Evolutionary conservation across 92 coral and sea anemone species (phyloP), one percentile per base, ranked within the genome.

Genomic region (Scolanthus callimorphus): DNA sequence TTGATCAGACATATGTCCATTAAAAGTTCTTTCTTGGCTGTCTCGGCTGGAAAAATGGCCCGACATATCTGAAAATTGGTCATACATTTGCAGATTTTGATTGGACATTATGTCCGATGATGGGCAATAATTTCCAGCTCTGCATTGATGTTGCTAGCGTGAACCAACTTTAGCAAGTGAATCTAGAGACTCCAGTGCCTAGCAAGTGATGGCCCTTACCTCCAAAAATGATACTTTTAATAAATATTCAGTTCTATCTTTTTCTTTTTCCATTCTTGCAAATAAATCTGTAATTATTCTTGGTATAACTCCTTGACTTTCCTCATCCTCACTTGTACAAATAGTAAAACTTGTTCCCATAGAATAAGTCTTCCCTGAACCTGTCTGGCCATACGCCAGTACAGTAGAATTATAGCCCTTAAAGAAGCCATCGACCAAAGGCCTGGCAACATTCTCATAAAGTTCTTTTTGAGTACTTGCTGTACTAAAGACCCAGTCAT

Each of bases 371-470:
- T 92, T 92, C 0, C 98, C 98, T 3, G 98, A 92, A 3, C 98
- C 98, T 0, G 98, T 92, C 38, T 92, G 98, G 1, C 98, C 98
- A 57, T 92, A 92, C 0, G 98, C 98, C 6, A 92, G 55, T n/a
- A 92, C 89, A 1, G 98, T 92, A 1, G 96, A 96, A 47, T 92
- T 92, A 39, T 92, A 92, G 0, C 98, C 98, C 9, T 59, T 77
- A 39, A 84, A 92, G 29, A 88, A 80, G 31, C 83, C 79, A 11
- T 88, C 90, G 26, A 92, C 51, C 49, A 92, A 67, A 1, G 98
- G 98, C 20, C 68, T 70, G 20, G 88, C 96, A 0, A 86, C 85
- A 23, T 88, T 59, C 6, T 24, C 49, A 59, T 77, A 92, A 15
- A 92, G 81, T 13, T 80, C 81, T 25, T 70, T 81, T 59, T 92